Percentiles rank a stretch among this genome's conserved stretches.
These are phyloP conservation scores for Microcebus tavaratra DNA, from an alignment of 2,113 vertebrate species.

Conservation along the genomic window DNA sequence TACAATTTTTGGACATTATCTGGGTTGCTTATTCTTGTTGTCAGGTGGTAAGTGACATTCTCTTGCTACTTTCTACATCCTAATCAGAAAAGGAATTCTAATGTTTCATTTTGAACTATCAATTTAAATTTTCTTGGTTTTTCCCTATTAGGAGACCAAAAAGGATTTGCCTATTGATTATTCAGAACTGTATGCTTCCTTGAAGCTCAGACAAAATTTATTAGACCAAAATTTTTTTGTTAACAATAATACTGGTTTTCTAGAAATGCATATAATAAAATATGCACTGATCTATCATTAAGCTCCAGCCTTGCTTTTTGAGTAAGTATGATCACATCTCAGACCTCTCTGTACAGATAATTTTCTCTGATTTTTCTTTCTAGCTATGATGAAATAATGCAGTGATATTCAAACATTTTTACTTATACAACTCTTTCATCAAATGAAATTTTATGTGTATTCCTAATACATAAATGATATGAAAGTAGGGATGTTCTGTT, in stretches of 20 bases:
- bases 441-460: constrained; percentile 14
- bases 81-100: not conserved
- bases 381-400: not conserved
- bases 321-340: not conserved
- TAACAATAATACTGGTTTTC: not conserved
- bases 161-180: not conserved
- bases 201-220: not conserved
- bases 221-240: not conserved
- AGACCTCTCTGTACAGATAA: not conserved
- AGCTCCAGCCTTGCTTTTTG: not conserved
- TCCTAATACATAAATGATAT: not conserved
- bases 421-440: not conserved
- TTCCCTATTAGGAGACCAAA: not conserved
- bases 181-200: not conserved
- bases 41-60: not conserved
- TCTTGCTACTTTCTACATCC: not conserved
- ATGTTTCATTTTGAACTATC: not conserved
- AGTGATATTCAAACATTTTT: not conserved
- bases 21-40: not conserved
- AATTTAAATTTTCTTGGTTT: not conserved
- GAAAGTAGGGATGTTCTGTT: not conserved
- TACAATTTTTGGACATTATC: not conserved
- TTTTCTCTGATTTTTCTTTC: not conserved
- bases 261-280: not conserved
- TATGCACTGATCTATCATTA: not conserved